Base-by-base conservation (phyloP, 2,797 vertebrate species). In the Trematomus bernacchii region DNA sequence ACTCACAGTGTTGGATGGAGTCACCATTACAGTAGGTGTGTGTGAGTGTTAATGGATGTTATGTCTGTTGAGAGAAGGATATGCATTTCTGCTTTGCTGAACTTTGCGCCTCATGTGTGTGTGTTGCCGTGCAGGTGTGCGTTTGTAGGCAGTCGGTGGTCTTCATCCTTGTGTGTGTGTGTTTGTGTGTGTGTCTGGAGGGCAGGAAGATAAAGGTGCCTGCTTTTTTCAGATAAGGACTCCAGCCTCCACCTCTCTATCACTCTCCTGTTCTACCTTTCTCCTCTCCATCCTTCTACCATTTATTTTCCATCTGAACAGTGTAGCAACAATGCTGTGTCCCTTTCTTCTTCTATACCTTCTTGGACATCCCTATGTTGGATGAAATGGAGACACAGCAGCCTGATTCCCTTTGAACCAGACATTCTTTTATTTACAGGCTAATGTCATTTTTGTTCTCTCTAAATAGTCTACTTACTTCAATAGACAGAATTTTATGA, bases 221-320 rank as follows among this genome's bases (percentile, higher is more conserved):
- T 95, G 94, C 77, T 91, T 90, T 92, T 87, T 92, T 87, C 89
- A 58, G 94, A 95, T 95, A 95, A 95, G 92, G 89, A 91, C 85
- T 92, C 87, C 87, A 82, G 90, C 89, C 91, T 90, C 76, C 79
- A 89, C 87, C 83, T 90, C 89, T 91, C 74, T 82, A 88, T 89
- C 89, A 67, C 79, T 76, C 76, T 3, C 63, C 74, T 86, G 79
- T 85, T 87, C 85, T 84, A 55, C 74, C 79, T 55, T 73, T 74
- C 77, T 66, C 76, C 80, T 87, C 87, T 89, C 87, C 81, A 81
- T 77, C 86, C 72, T 70, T 83, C 67, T 64, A 59, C 68, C 62
- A 30, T 79, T 78, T 77, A 48, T 51, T 74, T 66, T 83, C 69
- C 67, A 44, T 88, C 74, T 53, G 66, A 69, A 27, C 66, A 13